Evolutionary conservation across 2,113 vertebrate species (phyloP).

Genomic region (Aviceda subcristata): DNA sequence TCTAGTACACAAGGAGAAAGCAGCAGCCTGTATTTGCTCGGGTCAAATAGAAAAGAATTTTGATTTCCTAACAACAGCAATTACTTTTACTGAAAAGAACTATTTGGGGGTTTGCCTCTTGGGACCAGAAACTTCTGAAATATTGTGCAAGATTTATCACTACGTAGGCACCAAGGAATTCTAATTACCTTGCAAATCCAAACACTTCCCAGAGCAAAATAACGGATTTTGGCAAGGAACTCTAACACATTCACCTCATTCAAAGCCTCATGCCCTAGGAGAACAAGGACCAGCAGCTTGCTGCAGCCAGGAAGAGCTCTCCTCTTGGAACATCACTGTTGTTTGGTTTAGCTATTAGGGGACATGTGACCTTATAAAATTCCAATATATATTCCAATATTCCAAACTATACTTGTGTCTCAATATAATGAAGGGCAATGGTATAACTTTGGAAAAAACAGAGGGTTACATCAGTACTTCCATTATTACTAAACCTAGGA

Average conservation of each 20-base stretch:
- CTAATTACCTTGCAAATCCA: not conserved
- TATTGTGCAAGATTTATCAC: not conserved
- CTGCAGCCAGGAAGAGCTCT: not conserved
- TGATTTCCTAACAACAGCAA: not conserved
- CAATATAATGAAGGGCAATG: not conserved
- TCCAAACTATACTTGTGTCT: no score
- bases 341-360: not conserved
- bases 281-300: not conserved
- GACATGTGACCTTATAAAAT: not conserved
- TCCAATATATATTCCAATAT: no score
- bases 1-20: not conserved
- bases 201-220: not conserved
- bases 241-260: not conserved
- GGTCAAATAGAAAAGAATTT: not conserved
- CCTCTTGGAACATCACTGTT: not conserved
- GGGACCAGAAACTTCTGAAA: not conserved
- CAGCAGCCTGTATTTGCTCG: not conserved
- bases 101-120: not conserved
- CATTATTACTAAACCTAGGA: not conserved
- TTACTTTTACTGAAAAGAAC: not conserved
- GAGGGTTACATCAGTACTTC: not conserved
- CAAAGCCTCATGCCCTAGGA: not conserved
- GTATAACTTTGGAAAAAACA: not conserved
- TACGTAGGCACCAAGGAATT: not conserved
- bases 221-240: not conserved